A percentile compares a stretch with the other conserved stretches of the same genome.
phyloP scores from a whole-genome alignment of 1,140 invertebrate genomes.

The Daktulosphaira vitifoliae region DNA sequence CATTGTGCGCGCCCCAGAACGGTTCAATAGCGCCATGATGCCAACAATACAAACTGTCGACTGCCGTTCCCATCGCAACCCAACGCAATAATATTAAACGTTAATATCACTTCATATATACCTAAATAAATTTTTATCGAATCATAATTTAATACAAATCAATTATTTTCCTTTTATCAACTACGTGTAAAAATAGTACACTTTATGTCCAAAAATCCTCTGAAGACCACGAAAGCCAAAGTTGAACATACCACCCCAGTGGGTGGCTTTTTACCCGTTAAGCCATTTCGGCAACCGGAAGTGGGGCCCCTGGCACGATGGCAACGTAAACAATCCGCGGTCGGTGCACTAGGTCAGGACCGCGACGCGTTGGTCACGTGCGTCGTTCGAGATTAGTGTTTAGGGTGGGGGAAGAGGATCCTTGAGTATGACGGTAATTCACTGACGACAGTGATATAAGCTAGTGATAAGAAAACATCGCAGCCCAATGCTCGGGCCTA shows the following conservation, averaged over 20 bases:
- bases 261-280: background rate
- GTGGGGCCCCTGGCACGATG: conserved; percentile 26
- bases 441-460: conserved; percentile 21
- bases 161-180: background rate
- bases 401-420: conserved; percentile 4
- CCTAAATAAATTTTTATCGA: background rate
- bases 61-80: conserved; percentile 1
- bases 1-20: conserved; percentile 19
- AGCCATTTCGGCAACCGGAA: conserved; percentile 5
- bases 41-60: background rate
- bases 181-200: background rate
- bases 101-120: background rate
- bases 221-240: too few species aligned
- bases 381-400: conserved; percentile 11
- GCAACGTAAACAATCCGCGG: conserved; percentile 36
- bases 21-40: conserved; percentile 29
- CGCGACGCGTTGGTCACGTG: conserved; percentile 31
- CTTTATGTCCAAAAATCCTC: too few species aligned
- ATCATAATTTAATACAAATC: background rate
- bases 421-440: conserved; percentile 23
- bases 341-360: conserved; percentile 19
- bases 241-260: conserved; percentile 39
- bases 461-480: conserved; percentile 6
- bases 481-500: too few species aligned
- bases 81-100: conserved; percentile 4